Evolutionary conservation across 2,797 vertebrate species (phyloP).

Genomic region (Ibycter americanus): DNA sequence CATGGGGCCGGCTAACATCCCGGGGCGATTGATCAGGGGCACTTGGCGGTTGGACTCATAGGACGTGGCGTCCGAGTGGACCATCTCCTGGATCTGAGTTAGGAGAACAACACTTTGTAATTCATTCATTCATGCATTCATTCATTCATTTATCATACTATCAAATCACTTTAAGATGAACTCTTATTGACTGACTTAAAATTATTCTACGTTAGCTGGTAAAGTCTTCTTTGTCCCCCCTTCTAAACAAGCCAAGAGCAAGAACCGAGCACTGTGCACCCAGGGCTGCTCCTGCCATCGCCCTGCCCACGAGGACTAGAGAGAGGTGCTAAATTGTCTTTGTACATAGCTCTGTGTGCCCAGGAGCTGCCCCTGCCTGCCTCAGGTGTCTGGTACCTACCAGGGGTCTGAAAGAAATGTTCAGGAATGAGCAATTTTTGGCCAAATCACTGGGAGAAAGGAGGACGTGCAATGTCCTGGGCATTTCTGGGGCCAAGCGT

Average conservation of each 20-base stretch:
- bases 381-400: background rate
- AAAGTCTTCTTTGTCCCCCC: background rate
- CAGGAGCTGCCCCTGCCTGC: background rate
- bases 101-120: slow-evolving; percentile 8
- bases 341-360: fast-evolving
- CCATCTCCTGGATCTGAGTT: slow-evolving; percentile 96
- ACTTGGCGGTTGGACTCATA: slow-evolving; percentile 89
- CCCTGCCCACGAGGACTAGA: fast-evolving
- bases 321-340: background rate
- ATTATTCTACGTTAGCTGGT: fast-evolving
- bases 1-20: slow-evolving; percentile 93
- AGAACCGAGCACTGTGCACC: background rate
- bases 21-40: slow-evolving; percentile 89
- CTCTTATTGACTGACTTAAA: background rate
- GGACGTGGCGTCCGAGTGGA: slow-evolving; percentile 89
- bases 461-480: fast-evolving
- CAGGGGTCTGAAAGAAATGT: background rate
- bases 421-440: background rate
- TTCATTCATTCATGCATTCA: background rate
- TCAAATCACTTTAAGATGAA: background rate
- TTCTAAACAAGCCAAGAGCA: background rate
- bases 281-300: background rate
- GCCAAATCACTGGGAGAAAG: background rate
- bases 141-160: background rate
- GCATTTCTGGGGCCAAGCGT: background rate